Conservation (phyloP, 2,797 vertebrate species). For the Sebastes trivittatus region DNA sequence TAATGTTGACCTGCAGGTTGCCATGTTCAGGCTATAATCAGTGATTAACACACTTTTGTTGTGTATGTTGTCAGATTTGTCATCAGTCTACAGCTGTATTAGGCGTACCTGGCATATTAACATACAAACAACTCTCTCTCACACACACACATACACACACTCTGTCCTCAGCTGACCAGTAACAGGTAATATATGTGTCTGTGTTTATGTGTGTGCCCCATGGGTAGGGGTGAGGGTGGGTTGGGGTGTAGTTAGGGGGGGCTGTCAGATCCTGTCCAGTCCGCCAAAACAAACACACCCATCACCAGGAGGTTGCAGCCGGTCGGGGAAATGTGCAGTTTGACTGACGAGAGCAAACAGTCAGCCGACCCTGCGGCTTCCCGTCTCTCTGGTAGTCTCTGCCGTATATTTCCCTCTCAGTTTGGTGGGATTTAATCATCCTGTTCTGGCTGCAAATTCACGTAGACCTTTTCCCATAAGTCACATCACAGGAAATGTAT, state of each 20-base stretch:
- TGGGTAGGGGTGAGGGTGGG: not conserved
- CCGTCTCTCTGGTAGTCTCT: conserved; percentile 10
- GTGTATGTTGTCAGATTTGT: not conserved
- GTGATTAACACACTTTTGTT: not conserved
- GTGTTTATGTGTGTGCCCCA: not conserved
- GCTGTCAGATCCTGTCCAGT: conserved; percentile 47
- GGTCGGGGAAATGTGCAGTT: conserved; percentile 39
- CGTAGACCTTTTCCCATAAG: not conserved
- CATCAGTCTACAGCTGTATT: not conserved
- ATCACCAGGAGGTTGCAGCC: conserved; percentile 40
- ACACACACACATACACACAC: not conserved
- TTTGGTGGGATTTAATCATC: conserved; percentile 26
- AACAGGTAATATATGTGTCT: not conserved
- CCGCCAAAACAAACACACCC: conserved; percentile 65
- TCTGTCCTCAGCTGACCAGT: conserved; percentile 34
- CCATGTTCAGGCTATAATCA: not conserved
- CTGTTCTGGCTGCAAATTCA: conserved; percentile 3
- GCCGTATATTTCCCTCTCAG: conserved; percentile 14
- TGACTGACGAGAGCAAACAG: conserved; percentile 62
- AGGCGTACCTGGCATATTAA: not conserved
- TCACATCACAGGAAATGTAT: not conserved
- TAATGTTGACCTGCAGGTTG: conserved; percentile 1
- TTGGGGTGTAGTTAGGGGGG: not conserved
- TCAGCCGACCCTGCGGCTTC: conserved; percentile 13
- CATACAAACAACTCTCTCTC: not conserved